Evolutionary conservation across 2,888 invertebrate genomes (phyloP).

Genomic region (Dilophus febrilis): DNA sequence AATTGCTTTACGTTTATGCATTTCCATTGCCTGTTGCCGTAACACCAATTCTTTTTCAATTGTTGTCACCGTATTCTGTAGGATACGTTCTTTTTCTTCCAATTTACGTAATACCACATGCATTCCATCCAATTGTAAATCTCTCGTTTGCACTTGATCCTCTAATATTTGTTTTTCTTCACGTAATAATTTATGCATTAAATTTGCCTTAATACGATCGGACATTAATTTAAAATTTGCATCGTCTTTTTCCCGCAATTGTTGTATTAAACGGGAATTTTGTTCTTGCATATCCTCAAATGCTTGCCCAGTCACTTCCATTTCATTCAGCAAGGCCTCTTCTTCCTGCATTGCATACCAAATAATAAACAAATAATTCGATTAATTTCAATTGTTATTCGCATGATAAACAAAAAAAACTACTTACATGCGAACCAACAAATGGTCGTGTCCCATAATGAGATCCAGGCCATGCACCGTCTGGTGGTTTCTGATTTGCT

Average conservation of each 20-base stretch:
- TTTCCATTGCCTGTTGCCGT: constrained; percentile 91
- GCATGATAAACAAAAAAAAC: constrained; percentile 2
- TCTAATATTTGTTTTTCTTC: constrained; percentile 90
- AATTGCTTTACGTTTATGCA: constrained; percentile 94
- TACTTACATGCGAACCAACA: constrained; percentile 44
- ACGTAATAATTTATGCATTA: constrained; percentile 78
- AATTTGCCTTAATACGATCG: constrained; percentile 88
- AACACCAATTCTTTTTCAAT: constrained; percentile 87
- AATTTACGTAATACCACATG: constrained; percentile 83
- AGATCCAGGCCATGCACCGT: constrained; percentile 32
- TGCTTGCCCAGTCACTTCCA: constrained; percentile 98
- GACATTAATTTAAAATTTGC: constrained; percentile 98
- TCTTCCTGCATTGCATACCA: constrained; percentile 51
- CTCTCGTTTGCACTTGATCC: constrained; percentile 70
- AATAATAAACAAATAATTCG: constrained; percentile 6
- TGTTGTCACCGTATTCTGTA: constrained; percentile 80
- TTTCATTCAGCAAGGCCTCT: constrained; percentile 90
- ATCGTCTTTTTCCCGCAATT: constrained; percentile 90
- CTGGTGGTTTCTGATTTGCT: constrained; percentile 63
- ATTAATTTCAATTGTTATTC: neutral
- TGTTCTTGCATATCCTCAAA: constrained; percentile 99
- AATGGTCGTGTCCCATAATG: constrained; percentile 46
- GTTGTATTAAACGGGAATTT: constrained; percentile 86
- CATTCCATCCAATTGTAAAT: constrained; percentile 85
- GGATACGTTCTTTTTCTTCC: constrained; percentile 87